These are phyloP conservation scores for Oryzias dopingdopingensis DNA, from an alignment of 2,797 vertebrate species.

Conservation along the genomic window DNA sequence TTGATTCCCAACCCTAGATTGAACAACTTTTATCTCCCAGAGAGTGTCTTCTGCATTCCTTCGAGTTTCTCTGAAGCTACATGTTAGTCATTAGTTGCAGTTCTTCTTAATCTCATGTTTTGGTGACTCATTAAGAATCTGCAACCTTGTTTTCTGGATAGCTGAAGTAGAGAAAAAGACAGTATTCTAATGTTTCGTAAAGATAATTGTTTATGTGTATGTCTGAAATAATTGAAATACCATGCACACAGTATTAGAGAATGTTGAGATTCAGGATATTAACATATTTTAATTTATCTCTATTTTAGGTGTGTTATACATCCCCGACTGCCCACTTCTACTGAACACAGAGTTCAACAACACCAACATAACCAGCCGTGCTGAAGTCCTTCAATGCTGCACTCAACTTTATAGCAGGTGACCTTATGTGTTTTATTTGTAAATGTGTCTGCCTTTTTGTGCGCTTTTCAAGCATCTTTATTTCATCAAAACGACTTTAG, in stretches of 20 bases:
- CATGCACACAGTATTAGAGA: too few species aligned
- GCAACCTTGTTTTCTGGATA: not conserved
- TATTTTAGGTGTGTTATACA: constrained; percentile 78
- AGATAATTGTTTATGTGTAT: too few species aligned
- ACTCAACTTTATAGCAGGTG: constrained; percentile 59
- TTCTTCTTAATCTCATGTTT: not conserved
- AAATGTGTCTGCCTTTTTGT: not conserved
- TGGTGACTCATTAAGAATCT: not conserved
- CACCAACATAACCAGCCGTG: constrained; percentile 52
- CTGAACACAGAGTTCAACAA: constrained; percentile 62
- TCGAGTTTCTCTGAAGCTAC: not conserved
- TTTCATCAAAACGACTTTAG: not conserved
- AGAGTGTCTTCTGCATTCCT: not conserved
- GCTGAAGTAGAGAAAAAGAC: too few species aligned
- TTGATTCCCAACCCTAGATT: too few species aligned
- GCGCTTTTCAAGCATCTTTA: not conserved
- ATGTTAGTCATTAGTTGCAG: not conserved
- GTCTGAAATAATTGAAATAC: too few species aligned
- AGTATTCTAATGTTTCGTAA: too few species aligned
- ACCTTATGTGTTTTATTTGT: constrained; percentile 1
- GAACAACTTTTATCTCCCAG: too few species aligned
- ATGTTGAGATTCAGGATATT: not conserved
- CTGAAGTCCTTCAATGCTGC: constrained; percentile 77
- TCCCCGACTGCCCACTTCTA: constrained; percentile 70
- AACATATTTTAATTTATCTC: not conserved